A percentile compares a stretch with the other conserved stretches of the same genome.
These are phyloP conservation scores for Pseudopleuronectes americanus DNA, from an alignment of 2,797 vertebrate species.

Conservation along the genomic window DNA sequence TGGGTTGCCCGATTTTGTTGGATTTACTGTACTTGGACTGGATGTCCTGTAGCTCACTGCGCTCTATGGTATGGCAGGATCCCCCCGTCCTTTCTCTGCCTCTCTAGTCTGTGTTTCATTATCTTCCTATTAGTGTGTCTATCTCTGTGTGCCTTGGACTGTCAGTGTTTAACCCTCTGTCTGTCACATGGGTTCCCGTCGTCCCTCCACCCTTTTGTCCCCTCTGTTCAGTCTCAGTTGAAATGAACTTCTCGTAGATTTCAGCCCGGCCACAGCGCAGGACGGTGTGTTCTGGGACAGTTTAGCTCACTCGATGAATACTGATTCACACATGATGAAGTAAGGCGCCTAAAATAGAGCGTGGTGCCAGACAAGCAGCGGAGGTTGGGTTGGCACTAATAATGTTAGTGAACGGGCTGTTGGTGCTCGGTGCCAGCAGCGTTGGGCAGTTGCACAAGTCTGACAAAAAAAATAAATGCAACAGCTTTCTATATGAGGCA, in stretches of 20 bases:
- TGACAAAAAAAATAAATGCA: slow-evolving; percentile 14
- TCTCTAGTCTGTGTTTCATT: slow-evolving; percentile 57
- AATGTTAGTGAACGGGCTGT: slow-evolving; percentile 51
- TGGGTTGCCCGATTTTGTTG: slow-evolving; percentile 64
- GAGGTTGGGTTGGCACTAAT: slow-evolving; percentile 48
- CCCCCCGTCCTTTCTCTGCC: slow-evolving; percentile 35
- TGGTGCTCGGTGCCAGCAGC: slow-evolving; percentile 38
- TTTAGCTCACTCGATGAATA: slow-evolving; percentile 56
- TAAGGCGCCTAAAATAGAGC: slow-evolving; percentile 71
- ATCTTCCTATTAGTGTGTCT: slow-evolving; percentile 43
- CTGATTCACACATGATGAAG: slow-evolving; percentile 71
- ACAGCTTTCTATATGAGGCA: background rate
- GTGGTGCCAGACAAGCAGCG: slow-evolving; percentile 50
- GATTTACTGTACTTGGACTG: slow-evolving; percentile 78
- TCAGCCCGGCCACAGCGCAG: slow-evolving; percentile 34
- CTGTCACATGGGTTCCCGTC: slow-evolving; percentile 17
- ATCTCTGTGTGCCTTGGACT: slow-evolving; percentile 34
- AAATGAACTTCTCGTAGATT: slow-evolving; percentile 42
- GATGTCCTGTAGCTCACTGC: slow-evolving; percentile 62
- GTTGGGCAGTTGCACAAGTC: slow-evolving; percentile 21
- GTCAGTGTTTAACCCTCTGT: slow-evolving; percentile 31
- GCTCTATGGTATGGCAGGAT: slow-evolving; percentile 54
- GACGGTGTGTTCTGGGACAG: slow-evolving; percentile 61
- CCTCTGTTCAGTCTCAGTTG: slow-evolving; percentile 46
- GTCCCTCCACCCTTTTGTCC: slow-evolving; percentile 14